These are phyloP conservation scores for Drosophila melanosoma DNA, from an alignment of 2,888 invertebrate genomes.

Conservation along the genomic window DNA sequence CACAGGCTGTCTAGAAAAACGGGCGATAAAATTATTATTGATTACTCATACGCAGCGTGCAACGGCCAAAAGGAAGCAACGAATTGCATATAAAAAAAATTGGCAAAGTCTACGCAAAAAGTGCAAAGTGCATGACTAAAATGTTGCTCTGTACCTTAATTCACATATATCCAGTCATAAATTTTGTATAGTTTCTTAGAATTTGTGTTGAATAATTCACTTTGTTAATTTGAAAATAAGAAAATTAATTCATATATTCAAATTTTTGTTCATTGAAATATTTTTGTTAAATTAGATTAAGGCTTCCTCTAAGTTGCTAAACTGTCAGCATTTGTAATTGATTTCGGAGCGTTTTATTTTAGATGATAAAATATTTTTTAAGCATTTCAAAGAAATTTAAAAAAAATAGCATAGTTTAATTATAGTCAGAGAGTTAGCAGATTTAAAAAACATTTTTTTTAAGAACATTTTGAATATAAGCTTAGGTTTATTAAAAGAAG, in stretches of 20 bases:
- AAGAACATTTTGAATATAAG: not conserved
- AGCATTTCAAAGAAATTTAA: fast-evolving
- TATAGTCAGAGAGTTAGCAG: not conserved
- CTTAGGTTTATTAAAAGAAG: not conserved
- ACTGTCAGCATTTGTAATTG: not conserved
- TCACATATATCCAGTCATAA: not conserved
- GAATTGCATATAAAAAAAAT: slow-evolving; percentile 4
- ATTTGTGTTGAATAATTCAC: not conserved
- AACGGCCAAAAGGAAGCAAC: slow-evolving; percentile 47
- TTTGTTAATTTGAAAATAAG: not conserved
- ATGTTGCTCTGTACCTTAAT: slow-evolving; percentile 12
- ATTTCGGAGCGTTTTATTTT: not conserved
- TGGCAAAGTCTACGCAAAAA: slow-evolving; percentile 8
- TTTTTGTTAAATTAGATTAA: not conserved
- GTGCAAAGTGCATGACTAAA: not conserved
- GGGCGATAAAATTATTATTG: slow-evolving; percentile 75
- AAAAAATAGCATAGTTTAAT: not conserved
- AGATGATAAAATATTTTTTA: not conserved
- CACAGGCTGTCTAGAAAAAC: slow-evolving; percentile 46
- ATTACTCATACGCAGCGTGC: slow-evolving; percentile 73
- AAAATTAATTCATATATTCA: not conserved
- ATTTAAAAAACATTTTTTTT: not conserved
- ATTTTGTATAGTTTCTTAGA: not conserved
- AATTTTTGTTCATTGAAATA: too few relatives aligned
- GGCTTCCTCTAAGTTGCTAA: not conserved